Base-by-base conservation (phyloP, 2,888 invertebrate species). In the Agonopterix heracliana region DNA sequence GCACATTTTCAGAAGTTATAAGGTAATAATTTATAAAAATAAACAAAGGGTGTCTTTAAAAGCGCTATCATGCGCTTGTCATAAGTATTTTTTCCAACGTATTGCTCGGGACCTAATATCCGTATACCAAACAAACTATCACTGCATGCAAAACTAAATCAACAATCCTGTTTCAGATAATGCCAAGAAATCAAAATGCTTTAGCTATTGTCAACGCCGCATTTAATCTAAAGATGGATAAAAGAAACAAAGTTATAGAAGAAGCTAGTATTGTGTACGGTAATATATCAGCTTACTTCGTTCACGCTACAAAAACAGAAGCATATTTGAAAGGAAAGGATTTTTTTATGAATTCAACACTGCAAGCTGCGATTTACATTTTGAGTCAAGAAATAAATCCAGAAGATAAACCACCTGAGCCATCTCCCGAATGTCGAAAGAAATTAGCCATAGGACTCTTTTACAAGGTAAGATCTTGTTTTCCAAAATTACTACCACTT, bases 121-220 rank as follows among this genome's bases (percentile, higher is more conserved):
- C n/a, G n/a, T n/a, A n/a, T n/a, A n/a, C 7, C 1, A 26, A 26
- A 26, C 26, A n/a, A 26, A 26, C 26, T 26, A 26, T 26, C 26
- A 26, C 5, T 26, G 7, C 7, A 7, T 26, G 26, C 26, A 7
- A 26, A 26, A 26, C 26, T 26, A 7, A 26, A 26, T 26, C 26
- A 26, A 26, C 26, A 26, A 26, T 10, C n/a, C 38, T 38, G 38
- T 76, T 76, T 26, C 72, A 93, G 94, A 92, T 95, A 42, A 93
- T 93, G 90, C 92, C 93, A 0, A 85, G 94, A 56, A 91, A 92
- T 38, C 94, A 94, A 78, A 94, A 94, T 66, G 92, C 95, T 0
- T 90, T 94, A 63, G 94, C 95, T 0, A 92, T 93, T 51, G 93
- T 95, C 0, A 95, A 95, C 65, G 93, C 93, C 2, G 94, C 91